Base-by-base conservation (phyloP, 2,888 invertebrate genomes). In the Agrotis clavis region DNA sequence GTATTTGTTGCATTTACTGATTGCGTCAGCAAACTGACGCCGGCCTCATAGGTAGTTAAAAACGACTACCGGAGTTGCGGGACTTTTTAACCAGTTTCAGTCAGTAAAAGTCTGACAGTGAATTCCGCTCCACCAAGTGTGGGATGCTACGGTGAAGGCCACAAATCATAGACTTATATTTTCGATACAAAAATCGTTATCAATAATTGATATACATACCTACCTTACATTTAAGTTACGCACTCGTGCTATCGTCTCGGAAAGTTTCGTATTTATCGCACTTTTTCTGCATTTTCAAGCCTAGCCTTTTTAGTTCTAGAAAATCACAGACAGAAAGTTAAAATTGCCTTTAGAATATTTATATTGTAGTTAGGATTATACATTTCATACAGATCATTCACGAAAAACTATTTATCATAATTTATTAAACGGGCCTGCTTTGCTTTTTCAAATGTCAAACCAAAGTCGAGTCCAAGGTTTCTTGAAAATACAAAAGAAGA, bases 381-480 rank as follows among this genome's bases (percentile, higher is more conserved):
- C 3, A 21, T 2, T 18, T 41, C 7, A 35, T 41, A 13, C 1
- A 21, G 0, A 4, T n/a, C 18, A 30, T 51, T 63, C n/a, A 64
- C 9, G 0, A 67, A n/a, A 41, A 1, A 19, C 4, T 13, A 25
- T 51, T 25, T n/a, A 63, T 41, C 2, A 16, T 25, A 35, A 21
- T 9, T 30, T 53, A 35, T 35, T 30, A 35, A 19, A 50, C 21
- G n/a, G 1, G 18, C 9, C 7, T 21, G 14, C 2, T 48, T 61
- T 25, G 13, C 35, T 61, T 35, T 61, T 14, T 6, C 14, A 62
- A 13, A 66, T 25, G 14, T 56, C 35, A 60, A 54, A 4, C 7
- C 13, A 54, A 60, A 60, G 65, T 66, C 62, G 45, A 75, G 13
- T 18, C 1, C 19, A 63, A 41, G 13, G 5, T 30, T 13, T 9